Conservation (phyloP, 2,888 invertebrate genomes). For the Xanthia togata region DNA sequence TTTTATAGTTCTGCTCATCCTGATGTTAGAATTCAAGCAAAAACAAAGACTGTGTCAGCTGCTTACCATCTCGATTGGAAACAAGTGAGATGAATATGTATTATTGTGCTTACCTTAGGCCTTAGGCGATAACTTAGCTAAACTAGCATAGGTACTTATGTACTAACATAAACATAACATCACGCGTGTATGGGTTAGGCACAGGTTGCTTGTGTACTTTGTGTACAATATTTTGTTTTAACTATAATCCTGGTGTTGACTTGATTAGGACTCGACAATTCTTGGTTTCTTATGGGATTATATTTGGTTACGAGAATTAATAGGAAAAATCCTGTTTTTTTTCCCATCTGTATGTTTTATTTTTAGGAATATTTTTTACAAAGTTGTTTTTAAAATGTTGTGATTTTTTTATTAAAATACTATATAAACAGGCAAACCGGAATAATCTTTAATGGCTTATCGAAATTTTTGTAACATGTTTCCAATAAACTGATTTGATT, state of each 20-base stretch:
- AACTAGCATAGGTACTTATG: not conserved
- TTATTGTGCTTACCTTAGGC: conserved; percentile 20
- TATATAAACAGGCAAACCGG: not conserved
- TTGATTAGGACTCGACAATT: not conserved
- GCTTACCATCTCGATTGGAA: conserved; percentile 20
- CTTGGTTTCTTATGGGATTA: not conserved
- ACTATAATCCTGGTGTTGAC: not conserved
- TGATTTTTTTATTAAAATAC: not conserved
- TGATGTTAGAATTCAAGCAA: conserved; percentile 27
- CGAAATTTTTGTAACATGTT: conserved; percentile 24
- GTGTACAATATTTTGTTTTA: not conserved
- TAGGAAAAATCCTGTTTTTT: not conserved
- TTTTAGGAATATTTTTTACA: not conserved
- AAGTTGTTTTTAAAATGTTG: not conserved
- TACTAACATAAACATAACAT: no score
- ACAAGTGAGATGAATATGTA: not conserved
- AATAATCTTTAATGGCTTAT: not conserved
- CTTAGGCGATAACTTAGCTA: not conserved
- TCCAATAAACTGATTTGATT: not conserved
- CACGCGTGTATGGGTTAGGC: no score
- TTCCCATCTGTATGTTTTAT: not conserved
- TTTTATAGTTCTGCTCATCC: not conserved
- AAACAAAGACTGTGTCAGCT: conserved; percentile 7
- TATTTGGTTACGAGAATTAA: not conserved
- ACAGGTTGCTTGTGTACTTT: conserved; percentile 5